Evolutionary conservation across 2,888 invertebrate species (phyloP).

Genomic region (Drosophila mercatorum): DNA sequence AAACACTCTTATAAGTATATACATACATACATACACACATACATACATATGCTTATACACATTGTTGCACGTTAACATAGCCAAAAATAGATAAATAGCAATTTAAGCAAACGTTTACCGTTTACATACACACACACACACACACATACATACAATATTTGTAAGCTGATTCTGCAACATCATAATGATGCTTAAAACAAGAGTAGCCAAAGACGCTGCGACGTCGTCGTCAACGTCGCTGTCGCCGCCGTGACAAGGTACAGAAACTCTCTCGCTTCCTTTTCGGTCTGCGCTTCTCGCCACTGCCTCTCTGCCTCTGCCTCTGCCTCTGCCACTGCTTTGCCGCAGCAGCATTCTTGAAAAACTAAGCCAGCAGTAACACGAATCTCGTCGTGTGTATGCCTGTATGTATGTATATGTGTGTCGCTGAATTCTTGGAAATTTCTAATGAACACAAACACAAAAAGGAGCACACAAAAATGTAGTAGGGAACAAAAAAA

Average conservation of each 20-base stretch:
- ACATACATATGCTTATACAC: not conserved
- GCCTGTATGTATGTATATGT: slow-evolving; percentile 42
- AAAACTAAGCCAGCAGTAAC: slow-evolving; percentile 78
- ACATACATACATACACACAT: not conserved
- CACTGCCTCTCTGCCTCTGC: not conserved
- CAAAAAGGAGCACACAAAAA: slow-evolving; percentile 76
- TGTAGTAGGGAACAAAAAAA: slow-evolving; percentile 59
- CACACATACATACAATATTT: not conserved
- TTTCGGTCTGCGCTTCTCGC: slow-evolving; percentile 14
- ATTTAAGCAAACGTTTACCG: not conserved
- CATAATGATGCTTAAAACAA: slow-evolving; percentile 22
- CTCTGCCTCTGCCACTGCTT: not conserved
- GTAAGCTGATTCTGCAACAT: slow-evolving; percentile 20
- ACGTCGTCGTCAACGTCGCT: not conserved
- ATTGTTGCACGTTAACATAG: not conserved
- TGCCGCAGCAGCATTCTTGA: slow-evolving; percentile 42
- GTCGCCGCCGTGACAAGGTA: slow-evolving; percentile 13
- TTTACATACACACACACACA: not conserved
- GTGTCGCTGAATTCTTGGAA: slow-evolving; percentile 72
- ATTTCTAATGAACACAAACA: slow-evolving; percentile 78
- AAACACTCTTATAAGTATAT: not conserved
- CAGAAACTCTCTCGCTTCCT: slow-evolving; percentile 17
- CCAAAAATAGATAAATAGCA: not conserved
- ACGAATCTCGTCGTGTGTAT: slow-evolving; percentile 56
- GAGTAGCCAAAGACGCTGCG: not conserved